phyloP scores from a whole-genome alignment of 2,797 vertebrate species.

The Heterohyrax brucei region DNA sequence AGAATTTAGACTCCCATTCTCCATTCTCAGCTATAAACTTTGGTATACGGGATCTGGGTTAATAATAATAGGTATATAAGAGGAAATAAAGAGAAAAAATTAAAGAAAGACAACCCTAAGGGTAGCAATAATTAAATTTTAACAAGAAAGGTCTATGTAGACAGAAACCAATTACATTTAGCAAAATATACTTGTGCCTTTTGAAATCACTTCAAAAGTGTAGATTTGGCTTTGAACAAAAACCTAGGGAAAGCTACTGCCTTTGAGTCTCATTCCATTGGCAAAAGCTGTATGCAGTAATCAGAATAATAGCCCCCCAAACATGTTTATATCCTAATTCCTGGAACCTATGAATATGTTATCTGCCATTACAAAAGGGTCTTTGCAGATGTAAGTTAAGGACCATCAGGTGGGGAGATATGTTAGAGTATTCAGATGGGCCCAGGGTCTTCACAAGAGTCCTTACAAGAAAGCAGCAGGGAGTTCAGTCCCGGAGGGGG shows the following conservation, averaged over 20 bases:
- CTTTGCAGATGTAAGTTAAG: neutral
- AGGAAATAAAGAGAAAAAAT: slow-evolving; percentile 81
- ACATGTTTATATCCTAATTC: neutral
- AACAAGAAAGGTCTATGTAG: slow-evolving; percentile 78
- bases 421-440: neutral
- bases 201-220: slow-evolving; percentile 72
- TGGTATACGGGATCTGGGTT: slow-evolving; percentile 73
- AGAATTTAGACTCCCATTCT: slow-evolving; percentile 72
- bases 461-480: neutral
- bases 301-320: neutral
- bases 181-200: slow-evolving; percentile 71
- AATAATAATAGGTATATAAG: slow-evolving; percentile 77
- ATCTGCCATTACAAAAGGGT: neutral
- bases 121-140: slow-evolving; percentile 84
- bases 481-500: neutral
- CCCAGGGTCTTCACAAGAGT: neutral
- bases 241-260: neutral
- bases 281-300: neutral
- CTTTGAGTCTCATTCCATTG: neutral
- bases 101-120: slow-evolving; percentile 78
- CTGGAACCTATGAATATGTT: neutral
- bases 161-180: slow-evolving; percentile 82
- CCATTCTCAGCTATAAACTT: slow-evolving; percentile 66
- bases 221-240: slow-evolving; percentile 65
- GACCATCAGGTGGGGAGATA: neutral